Percentiles rank a stretch among this genome's conserved stretches.
Conservation (phyloP, 2,113 vertebrate genomes). For the Dolichallabes microphthalmus region DNA sequence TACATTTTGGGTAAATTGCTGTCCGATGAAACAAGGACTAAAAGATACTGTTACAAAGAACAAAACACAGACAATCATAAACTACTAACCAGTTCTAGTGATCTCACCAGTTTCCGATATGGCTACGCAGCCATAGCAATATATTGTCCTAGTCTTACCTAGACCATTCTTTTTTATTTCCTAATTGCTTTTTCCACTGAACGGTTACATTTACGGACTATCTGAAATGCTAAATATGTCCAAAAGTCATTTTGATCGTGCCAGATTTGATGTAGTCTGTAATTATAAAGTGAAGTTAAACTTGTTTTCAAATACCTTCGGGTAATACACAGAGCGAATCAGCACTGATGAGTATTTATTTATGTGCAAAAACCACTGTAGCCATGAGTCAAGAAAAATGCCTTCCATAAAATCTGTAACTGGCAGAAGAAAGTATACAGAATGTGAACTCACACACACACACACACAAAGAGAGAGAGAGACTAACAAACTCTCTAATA, state of each 20-base stretch:
- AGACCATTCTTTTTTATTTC: not conserved
- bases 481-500: conserved; percentile 25
- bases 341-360: conserved; percentile 56
- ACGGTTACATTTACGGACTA: not conserved
- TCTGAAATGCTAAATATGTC: not conserved
- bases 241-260: conserved; percentile 13
- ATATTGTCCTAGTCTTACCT: not conserved
- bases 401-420: conserved; percentile 41
- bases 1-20: not conserved
- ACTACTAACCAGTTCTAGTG: not conserved
- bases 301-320: conserved; percentile 7
- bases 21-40: not conserved
- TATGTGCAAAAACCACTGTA: conserved; percentile 47
- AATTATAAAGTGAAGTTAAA: conserved; percentile 34
- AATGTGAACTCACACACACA: conserved; percentile 30
- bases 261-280: conserved; percentile 15
- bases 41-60: not conserved
- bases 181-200: conserved; percentile 4
- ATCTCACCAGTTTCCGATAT: not conserved
- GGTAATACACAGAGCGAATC: conserved; percentile 31
- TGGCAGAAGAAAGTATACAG: conserved; percentile 46
- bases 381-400: conserved; percentile 48
- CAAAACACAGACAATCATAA: not conserved
- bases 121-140: not conserved
- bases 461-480: conserved; percentile 11